Evolutionary conservation across 2,113 vertebrate genomes (phyloP).

Genomic region (Harpagus bidentatus): DNA sequence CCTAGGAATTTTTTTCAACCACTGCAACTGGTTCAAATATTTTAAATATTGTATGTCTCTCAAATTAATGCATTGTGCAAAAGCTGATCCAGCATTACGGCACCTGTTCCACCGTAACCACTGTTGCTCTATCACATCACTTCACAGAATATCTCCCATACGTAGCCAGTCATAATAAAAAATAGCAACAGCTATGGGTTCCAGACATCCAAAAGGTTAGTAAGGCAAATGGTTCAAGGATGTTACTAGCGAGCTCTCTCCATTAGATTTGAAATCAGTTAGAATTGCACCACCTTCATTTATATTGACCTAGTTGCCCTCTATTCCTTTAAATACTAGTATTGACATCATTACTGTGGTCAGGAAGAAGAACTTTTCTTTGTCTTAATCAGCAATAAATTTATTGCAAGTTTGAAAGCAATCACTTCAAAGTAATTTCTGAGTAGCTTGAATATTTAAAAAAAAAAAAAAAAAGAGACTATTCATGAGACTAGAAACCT

Average conservation of each 20-base stretch:
- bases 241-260: not conserved
- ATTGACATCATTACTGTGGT: not conserved
- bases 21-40: not conserved
- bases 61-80: not conserved
- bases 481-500: not conserved
- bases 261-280: not conserved
- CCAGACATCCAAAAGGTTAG: not conserved
- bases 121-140: not conserved
- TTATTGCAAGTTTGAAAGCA: not conserved
- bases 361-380: not conserved
- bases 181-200: not conserved
- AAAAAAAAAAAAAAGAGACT: not conserved
- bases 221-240: not conserved
- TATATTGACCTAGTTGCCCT: not conserved
- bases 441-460: not conserved
- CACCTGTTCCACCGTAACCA: not conserved
- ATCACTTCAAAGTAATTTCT: not conserved
- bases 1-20: not conserved
- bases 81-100: not conserved
- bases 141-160: not conserved
- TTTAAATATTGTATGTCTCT: not conserved
- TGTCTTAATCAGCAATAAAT: not conserved
- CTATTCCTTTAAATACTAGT: not conserved
- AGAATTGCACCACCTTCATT: not conserved
- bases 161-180: not conserved